Base-by-base conservation (phyloP, 2,113 vertebrate genomes). In the Anoura caudifer region DNA sequence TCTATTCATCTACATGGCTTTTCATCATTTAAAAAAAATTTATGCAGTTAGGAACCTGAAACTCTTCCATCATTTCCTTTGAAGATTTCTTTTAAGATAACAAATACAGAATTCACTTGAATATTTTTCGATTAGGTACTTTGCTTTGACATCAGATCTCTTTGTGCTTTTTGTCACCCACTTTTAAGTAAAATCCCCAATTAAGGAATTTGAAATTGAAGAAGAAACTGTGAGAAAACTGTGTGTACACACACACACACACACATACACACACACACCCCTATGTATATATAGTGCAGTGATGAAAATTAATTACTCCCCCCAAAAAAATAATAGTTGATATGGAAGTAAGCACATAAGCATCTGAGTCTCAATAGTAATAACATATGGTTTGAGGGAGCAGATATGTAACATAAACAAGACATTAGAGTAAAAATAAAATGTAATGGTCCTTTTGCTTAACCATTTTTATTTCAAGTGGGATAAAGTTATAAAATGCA, bases 111-210 rank as follows among this genome's bases (percentile, higher is more conserved):
- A 95, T 5, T 6, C 24, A 94, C 82, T 33, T 0, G 1, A 91
- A 77, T 7, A 69, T 9, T 96, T 83, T 91, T 86, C 87, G 69
- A 24, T 24, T 20, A 90, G 45, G 41, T 22, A 33, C 11, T 97
- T 98, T 79, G 19, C 24, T 95, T 77, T 93, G 38, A 96, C 63
- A 93, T 90, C 0, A 1, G 63, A 75, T 90, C 72, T 97, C 67
- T 91, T 14, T 96, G 15, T 87, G 33, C 4, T 84, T 61, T 79
- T 33, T 92, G 77, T 91, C 38, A 80, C 79, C 33, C 7, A 59
- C 41, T 93, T 86, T 87, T 90, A 95, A 80, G 50, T 2, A 86
- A 63, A 97, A 85, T 79, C 16, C 28, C 13, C 95, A 61, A 80
- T 77, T 82, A 90, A 82, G 86, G 3, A 84, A 79, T 16, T 87